Evolutionary conservation across 2,113 vertebrate species (phyloP).

Genomic region (Hyaena hyaena): DNA sequence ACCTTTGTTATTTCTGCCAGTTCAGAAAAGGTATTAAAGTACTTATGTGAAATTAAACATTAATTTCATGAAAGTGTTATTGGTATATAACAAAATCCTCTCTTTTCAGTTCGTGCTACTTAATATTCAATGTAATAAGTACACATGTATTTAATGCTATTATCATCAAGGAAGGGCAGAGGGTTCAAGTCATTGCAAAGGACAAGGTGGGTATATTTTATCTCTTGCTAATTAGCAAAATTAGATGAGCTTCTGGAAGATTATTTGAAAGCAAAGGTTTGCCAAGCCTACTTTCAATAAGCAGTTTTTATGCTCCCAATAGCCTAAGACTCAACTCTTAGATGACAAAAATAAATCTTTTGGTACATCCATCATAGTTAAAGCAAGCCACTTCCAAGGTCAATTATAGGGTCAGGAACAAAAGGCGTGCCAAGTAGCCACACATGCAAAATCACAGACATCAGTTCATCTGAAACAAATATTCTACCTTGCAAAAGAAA

Average conservation of each 20-base stretch:
- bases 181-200: conserved; percentile 75
- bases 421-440: conserved; percentile 77
- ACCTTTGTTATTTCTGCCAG: conserved; percentile 62
- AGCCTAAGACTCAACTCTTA: conserved; percentile 78
- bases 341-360: conserved; percentile 82
- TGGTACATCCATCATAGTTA: conserved; percentile 78
- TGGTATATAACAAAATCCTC: conserved; percentile 43
- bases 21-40: conserved; percentile 54
- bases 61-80: conserved; percentile 44
- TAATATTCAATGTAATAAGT: conserved; percentile 68
- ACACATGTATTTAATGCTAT: conserved; percentile 74
- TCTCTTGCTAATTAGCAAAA: conserved; percentile 82
- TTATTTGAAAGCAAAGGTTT: conserved; percentile 79
- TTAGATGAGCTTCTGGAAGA: conserved; percentile 80
- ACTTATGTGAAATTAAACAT: conserved; percentile 41
- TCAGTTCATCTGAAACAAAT: conserved; percentile 64
- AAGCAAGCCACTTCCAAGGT: conserved; percentile 81
- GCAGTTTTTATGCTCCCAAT: conserved; percentile 75
- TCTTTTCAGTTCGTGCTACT: conserved; percentile 59
- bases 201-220: conserved; percentile 80
- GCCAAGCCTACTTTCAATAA: conserved; percentile 80
- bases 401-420: conserved; percentile 64
- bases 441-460: conserved; percentile 52
- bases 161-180: conserved; percentile 71
- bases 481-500: conserved; percentile 38